phyloP scores from a whole-genome alignment of 2,888 invertebrate species.

The Odontocolon sp. region DNA sequence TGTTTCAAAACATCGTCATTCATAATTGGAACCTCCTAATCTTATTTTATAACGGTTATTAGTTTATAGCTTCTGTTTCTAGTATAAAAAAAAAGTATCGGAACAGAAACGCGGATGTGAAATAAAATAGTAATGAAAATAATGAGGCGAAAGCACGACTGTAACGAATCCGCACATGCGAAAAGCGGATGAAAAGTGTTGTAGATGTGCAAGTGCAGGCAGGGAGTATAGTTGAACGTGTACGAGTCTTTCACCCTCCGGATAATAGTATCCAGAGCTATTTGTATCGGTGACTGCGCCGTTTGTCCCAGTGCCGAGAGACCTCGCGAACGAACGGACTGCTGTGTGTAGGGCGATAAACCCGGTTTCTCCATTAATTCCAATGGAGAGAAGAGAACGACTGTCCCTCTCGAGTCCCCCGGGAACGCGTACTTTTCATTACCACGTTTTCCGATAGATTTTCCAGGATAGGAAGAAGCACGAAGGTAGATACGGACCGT shows the following conservation, averaged over 20 bases:
- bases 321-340: constrained; percentile 22
- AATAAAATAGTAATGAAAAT: not conserved
- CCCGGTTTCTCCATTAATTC: constrained; percentile 64
- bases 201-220: not conserved
- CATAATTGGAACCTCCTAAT: too few relatives aligned
- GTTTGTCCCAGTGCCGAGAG: constrained; percentile 56
- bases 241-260: constrained; percentile 17
- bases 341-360: constrained; percentile 64
- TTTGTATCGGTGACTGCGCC: constrained; percentile 67
- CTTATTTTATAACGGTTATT: too few relatives aligned
- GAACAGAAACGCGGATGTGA: too few relatives aligned
- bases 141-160: not conserved
- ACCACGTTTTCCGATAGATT: constrained; percentile 37
- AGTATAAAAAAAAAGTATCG: too few relatives aligned
- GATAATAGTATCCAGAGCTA: constrained; percentile 58
- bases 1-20: too few relatives aligned
- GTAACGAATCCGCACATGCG: not conserved
- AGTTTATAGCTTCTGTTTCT: too few relatives aligned
- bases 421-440: constrained; percentile 47
- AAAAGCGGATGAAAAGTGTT: not conserved
- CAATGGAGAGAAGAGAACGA: constrained; percentile 46
- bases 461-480: constrained; percentile 5
- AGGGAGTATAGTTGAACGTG: constrained; percentile 2
- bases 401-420: not conserved
- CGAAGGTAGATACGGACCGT: constrained; percentile 6